These are phyloP conservation scores for Cichladusa arquata DNA, from an alignment of 2,113 vertebrate species.

Conservation along the genomic window DNA sequence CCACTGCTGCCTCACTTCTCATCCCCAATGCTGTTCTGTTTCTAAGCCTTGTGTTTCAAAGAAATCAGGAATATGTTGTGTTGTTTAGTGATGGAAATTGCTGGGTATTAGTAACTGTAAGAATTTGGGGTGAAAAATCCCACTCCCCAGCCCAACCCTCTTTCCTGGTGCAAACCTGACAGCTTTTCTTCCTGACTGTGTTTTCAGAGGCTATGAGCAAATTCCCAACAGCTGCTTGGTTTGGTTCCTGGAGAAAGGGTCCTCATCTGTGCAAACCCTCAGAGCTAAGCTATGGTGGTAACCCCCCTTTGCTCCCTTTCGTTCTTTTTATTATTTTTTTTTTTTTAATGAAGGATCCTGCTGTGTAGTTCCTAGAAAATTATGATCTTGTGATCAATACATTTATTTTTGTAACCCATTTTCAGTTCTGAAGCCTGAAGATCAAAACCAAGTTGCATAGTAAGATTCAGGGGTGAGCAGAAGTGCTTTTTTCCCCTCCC, in stretches of 20 bases:
- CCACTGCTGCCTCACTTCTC: neutral
- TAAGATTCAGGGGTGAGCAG: neutral
- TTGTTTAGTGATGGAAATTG: neutral
- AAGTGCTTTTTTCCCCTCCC: neutral
- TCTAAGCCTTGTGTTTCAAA: neutral
- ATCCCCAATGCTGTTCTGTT: neutral
- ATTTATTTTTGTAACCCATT: neutral
- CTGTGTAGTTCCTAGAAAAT: neutral
- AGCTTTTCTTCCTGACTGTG: neutral
- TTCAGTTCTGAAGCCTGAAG: neutral
- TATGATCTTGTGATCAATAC: neutral
- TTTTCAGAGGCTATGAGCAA: neutral
- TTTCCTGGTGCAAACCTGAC: neutral
- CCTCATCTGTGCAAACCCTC: neutral
- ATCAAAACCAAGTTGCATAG: neutral
- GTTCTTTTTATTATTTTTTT: rapidly evolving
- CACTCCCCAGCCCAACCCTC: neutral
- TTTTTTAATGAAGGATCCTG: neutral
- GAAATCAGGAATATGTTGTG: neutral
- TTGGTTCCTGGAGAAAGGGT: neutral
- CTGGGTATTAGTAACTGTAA: neutral
- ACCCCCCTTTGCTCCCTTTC: rapidly evolving
- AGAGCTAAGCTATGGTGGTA: neutral
- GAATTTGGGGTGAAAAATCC: neutral
- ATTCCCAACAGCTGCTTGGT: neutral